These are phyloP conservation scores for Sylvia atricapilla DNA, from an alignment of 2,113 vertebrate genomes.

Conservation along the genomic window DNA sequence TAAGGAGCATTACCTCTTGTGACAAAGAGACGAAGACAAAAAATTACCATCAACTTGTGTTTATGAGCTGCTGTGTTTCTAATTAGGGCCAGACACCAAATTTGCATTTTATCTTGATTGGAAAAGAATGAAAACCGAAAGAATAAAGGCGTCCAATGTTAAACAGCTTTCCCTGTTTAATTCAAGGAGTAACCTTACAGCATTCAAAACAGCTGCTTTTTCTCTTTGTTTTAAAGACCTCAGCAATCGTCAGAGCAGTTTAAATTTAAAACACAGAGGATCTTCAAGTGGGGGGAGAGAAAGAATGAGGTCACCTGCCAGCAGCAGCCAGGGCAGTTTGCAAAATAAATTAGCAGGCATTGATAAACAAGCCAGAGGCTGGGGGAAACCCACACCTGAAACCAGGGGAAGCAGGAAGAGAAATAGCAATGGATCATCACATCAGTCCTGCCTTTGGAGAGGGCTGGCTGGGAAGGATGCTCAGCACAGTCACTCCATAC, in stretches of 20 bases:
- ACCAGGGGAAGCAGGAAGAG: background rate
- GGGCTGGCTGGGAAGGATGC: background rate
- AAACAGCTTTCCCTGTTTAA: slow-evolving; percentile 30
- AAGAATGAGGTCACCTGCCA: background rate
- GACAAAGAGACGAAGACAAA: slow-evolving; percentile 20
- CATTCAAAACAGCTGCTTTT: background rate
- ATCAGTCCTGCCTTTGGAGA: fast-evolving
- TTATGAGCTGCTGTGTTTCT: slow-evolving; percentile 49
- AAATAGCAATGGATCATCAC: fast-evolving
- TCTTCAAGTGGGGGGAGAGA: background rate
- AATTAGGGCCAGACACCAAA: slow-evolving; percentile 51
- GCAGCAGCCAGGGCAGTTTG: background rate
- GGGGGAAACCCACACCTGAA: background rate
- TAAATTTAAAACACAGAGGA: background rate
- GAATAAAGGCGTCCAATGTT: background rate
- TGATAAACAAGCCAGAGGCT: background rate
- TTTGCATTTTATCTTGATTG: slow-evolving; percentile 62
- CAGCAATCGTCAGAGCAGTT: background rate
- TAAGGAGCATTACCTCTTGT: background rate
- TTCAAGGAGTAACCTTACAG: slow-evolving; percentile 8
- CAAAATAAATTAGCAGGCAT: background rate
- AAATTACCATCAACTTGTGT: slow-evolving; percentile 19
- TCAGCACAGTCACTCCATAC: background rate
- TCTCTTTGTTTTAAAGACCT: background rate
- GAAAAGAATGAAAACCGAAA: slow-evolving; percentile 42